Percentiles rank a stretch among this genome's conserved stretches.
Evolutionary conservation across 2,888 invertebrate species (phyloP).

Genomic region (Drosophila mayaguana): DNA sequence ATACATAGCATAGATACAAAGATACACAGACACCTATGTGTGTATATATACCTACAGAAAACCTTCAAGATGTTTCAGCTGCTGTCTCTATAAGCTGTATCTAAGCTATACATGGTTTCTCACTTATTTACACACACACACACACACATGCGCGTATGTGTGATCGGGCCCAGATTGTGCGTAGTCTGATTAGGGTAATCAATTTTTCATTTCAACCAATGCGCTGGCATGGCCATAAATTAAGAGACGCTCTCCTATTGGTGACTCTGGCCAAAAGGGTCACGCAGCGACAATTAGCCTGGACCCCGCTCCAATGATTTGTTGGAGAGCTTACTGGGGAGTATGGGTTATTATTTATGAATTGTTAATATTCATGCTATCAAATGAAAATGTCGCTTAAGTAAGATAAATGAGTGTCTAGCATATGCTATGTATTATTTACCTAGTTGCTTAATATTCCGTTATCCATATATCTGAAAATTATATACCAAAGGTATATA

Average conservation of each 20-base stretch:
- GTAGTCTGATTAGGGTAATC: constrained; percentile 69
- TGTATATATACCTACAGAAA: constrained; percentile 21
- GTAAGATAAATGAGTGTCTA: constrained; percentile 28
- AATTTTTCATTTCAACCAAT: constrained; percentile 74
- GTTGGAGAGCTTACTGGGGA: not conserved
- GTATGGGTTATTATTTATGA: constrained; percentile 41
- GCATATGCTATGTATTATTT: not conserved
- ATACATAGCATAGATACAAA: not conserved
- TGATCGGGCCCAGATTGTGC: constrained; percentile 60
- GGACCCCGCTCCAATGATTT: constrained; percentile 25
- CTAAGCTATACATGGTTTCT: constrained; percentile 69
- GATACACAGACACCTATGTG: constrained; percentile 11
- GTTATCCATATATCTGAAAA: not conserved
- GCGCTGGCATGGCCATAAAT: constrained; percentile 69
- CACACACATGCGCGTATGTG: constrained; percentile 21
- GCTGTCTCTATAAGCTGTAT: constrained; percentile 31
- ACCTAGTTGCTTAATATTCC: not conserved
- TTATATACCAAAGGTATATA: not conserved
- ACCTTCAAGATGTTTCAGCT: constrained; percentile 7
- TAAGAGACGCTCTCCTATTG: constrained; percentile 67
- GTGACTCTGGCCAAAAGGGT: constrained; percentile 36
- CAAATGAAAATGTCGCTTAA: constrained; percentile 37
- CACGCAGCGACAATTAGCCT: constrained; percentile 47
- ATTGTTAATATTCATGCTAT: constrained; percentile 38
- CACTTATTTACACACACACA: constrained; percentile 61